Percentiles rank a stretch among this genome's conserved stretches.
These are phyloP conservation scores for Cyclophora punctaria DNA, from an alignment of 2,888 invertebrate species.

Conservation along the genomic window DNA sequence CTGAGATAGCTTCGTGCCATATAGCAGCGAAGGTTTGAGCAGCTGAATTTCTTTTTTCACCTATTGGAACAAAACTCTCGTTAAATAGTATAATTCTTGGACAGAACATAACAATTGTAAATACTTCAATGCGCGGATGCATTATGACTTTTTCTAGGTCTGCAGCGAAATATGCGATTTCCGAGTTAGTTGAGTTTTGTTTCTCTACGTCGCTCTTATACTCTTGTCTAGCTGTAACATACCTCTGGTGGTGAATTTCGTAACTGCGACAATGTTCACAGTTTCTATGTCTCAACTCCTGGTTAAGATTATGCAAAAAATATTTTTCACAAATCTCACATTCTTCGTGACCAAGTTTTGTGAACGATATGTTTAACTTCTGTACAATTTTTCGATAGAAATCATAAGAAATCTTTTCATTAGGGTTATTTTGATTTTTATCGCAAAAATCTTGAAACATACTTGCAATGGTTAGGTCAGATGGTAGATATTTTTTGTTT, in stretches of 20 bases:
- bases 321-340: background rate
- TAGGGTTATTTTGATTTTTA: too few relatives aligned
- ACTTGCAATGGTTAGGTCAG: too few relatives aligned
- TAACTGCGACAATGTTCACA: background rate
- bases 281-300: background rate
- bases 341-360: background rate
- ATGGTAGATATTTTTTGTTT: too few relatives aligned
- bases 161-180: slow-evolving; percentile 3
- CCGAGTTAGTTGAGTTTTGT: background rate
- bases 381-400: background rate
- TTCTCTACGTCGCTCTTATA: background rate
- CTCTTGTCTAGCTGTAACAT: background rate
- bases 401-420: too few relatives aligned
- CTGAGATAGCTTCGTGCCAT: slow-evolving; percentile 8
- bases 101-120: slow-evolving; percentile 21
- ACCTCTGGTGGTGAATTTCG: background rate
- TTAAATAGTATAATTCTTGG: slow-evolving; percentile 10
- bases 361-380: background rate
- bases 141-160: slow-evolving; percentile 22
- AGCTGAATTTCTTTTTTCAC: slow-evolving; percentile 1
- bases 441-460: too few relatives aligned
- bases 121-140: slow-evolving; percentile 24
- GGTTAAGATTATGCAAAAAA: background rate
- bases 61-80: background rate
- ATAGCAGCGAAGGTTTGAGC: slow-evolving; percentile 5